A percentile compares a stretch with the other conserved stretches of the same genome.
These are phyloP conservation scores for Hiodon alosoides DNA, from an alignment of 2,113 vertebrate genomes.

Conservation along the genomic window DNA sequence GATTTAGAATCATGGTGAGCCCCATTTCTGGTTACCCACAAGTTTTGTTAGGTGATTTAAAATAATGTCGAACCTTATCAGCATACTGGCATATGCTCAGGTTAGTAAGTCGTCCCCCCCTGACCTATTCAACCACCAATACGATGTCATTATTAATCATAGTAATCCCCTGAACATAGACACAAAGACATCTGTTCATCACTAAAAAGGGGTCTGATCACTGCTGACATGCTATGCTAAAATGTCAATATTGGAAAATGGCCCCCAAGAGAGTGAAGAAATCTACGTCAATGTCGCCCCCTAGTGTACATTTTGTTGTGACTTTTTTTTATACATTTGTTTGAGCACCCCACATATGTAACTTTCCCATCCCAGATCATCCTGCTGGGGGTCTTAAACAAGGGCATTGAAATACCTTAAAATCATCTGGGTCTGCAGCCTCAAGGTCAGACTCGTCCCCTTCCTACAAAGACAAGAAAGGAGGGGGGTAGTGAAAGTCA, in stretches of 20 bases:
- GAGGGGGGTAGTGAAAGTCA: constrained; percentile 67
- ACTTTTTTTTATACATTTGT: not conserved
- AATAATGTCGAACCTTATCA: too few relatives aligned
- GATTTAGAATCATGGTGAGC: too few relatives aligned
- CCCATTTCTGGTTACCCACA: too few relatives aligned
- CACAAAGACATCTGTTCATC: too few relatives aligned
- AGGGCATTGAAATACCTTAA: constrained; percentile 78
- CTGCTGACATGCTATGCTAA: too few relatives aligned
- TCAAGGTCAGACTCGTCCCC: constrained; percentile 94
- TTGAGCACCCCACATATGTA: not conserved
- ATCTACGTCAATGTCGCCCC: not conserved
- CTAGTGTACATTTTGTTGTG: constrained; percentile 11
- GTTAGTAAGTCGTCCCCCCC: too few relatives aligned
- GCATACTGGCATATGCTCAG: too few relatives aligned
- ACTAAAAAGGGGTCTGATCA: too few relatives aligned
- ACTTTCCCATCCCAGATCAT: not conserved
- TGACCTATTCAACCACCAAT: too few relatives aligned
- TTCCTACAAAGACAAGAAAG: constrained; percentile 90
- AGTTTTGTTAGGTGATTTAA: too few relatives aligned
- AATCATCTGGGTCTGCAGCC: constrained; percentile 84
- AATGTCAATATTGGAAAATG: not conserved
- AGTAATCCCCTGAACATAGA: too few relatives aligned
- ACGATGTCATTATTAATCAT: too few relatives aligned
- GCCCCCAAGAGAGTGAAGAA: not conserved
- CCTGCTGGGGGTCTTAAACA: constrained; percentile 10